Evolutionary conservation across 37 sponge, comb jelly and placozoan genomes (phyloP).

Genomic region (Beroe forskalii): DNA sequence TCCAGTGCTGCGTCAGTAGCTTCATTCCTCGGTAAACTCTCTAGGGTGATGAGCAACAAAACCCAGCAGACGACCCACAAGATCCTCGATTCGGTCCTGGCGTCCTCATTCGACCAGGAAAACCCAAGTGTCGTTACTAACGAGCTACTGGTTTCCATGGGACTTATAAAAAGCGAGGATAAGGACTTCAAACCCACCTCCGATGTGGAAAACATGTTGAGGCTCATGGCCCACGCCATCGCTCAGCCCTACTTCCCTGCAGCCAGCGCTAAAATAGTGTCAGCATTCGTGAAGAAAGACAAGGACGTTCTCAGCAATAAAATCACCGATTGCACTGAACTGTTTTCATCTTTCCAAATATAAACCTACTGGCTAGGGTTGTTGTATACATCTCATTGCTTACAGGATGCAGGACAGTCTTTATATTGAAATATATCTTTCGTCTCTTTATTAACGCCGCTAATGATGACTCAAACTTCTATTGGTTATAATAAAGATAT

Average conservation of each 20-base stretch:
- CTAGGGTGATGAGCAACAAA: constrained; percentile 39
- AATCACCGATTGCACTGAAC: constrained; percentile 26
- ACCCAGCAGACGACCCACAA: not conserved
- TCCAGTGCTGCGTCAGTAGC: not conserved
- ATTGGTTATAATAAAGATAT: too few species aligned
- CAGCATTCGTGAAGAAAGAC: constrained; percentile 56
- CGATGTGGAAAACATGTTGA: constrained; percentile 29
- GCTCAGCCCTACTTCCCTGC: constrained; percentile 42
- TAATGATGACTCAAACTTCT: too few species aligned
- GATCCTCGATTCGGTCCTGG: constrained; percentile 1
- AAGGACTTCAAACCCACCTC: constrained; percentile 47
- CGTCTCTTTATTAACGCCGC: too few species aligned
- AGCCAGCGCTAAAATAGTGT: constrained; percentile 7
- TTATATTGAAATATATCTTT: too few species aligned
- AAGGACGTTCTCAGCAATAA: constrained; percentile 26
- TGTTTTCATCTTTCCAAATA: constrained; percentile 39
- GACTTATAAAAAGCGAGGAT: constrained; percentile 44
- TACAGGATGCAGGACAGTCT: too few species aligned
- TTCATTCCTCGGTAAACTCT: constrained; percentile 24
- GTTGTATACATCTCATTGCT: too few species aligned
- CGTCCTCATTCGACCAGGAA: not conserved
- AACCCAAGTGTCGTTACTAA: constrained; percentile 18
- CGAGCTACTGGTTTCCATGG: constrained; percentile 49
- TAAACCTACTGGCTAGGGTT: too few species aligned
- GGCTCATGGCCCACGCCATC: constrained; percentile 36